Evolutionary conservation across 1,140 invertebrate genomes (phyloP).

Genomic region (Steinernema khuongi): DNA sequence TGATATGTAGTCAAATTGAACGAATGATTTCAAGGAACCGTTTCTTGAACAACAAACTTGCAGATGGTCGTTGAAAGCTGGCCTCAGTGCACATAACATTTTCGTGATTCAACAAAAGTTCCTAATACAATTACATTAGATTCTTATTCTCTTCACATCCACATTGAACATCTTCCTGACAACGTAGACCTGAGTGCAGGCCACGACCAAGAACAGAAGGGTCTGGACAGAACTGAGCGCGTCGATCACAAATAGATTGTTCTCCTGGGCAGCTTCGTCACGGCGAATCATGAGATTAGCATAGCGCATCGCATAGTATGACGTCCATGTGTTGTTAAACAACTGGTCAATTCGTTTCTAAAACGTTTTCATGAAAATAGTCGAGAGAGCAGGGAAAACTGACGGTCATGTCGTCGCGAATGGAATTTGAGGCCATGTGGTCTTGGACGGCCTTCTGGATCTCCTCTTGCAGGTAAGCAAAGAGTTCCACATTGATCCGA

Average conservation of each 20-base stretch:
- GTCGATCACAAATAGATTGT: conserved; percentile 1
- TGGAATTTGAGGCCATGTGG: background rate
- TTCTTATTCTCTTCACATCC: background rate
- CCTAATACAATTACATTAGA: background rate
- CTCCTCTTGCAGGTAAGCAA: background rate
- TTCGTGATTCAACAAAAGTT: no score
- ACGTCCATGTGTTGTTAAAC: background rate
- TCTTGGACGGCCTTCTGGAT: background rate
- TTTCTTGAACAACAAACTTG: no score
- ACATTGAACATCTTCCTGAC: conserved; percentile 3
- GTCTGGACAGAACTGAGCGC: background rate
- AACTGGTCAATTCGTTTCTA: conserved; percentile 3
- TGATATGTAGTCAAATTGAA: no score
- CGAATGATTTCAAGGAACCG: no score
- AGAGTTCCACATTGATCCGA: background rate
- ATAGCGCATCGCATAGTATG: background rate
- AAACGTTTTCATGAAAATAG: background rate
- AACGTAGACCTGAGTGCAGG: background rate
- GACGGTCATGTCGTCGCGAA: background rate
- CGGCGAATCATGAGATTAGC: background rate
- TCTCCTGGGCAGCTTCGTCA: background rate
- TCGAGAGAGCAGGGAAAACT: background rate
- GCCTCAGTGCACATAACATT: no score
- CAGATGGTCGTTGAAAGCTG: no score
- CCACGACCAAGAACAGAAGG: background rate